phyloP scores from a whole-genome alignment of 2,888 invertebrate species.

The Cantharis lateralis region DNA sequence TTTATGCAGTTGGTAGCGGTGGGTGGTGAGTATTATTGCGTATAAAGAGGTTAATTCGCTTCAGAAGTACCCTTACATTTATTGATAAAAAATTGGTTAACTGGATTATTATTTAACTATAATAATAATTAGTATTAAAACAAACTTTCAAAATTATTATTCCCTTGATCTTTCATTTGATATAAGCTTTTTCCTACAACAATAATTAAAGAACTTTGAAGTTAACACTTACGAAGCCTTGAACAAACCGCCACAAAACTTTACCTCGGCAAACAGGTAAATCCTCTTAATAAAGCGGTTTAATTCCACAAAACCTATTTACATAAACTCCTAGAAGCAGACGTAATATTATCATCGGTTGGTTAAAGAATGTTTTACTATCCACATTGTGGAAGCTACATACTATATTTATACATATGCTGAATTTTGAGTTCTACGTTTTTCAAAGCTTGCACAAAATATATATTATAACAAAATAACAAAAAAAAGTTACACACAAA shows the following conservation, averaged over 20 bases:
- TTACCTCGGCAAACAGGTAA: conserved; percentile 39
- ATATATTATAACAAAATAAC: neutral
- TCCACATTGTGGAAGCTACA: neutral
- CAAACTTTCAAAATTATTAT: neutral
- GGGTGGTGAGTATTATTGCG: no score
- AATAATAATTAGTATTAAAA: neutral
- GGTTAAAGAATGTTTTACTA: neutral
- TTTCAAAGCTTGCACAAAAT: neutral
- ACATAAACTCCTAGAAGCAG: conserved; percentile 36
- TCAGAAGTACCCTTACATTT: neutral
- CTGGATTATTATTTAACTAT: neutral
- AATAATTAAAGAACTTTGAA: conserved; percentile 4
- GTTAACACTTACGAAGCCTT: neutral
- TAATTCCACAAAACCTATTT: conserved; percentile 43
- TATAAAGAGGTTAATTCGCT: no score
- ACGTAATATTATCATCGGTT: conserved; percentile 22
- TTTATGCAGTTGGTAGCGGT: neutral
- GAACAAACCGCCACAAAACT: conserved; percentile 11
- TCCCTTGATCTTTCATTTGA: neutral
- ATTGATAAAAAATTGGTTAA: neutral
- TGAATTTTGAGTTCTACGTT: neutral
- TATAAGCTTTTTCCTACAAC: neutral
- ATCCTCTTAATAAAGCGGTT: conserved; percentile 46
- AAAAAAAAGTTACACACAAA: neutral
- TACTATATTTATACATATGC: neutral